phyloP scores from a whole-genome alignment of 2,797 vertebrate species.

The Liparis tanakae region DNA sequence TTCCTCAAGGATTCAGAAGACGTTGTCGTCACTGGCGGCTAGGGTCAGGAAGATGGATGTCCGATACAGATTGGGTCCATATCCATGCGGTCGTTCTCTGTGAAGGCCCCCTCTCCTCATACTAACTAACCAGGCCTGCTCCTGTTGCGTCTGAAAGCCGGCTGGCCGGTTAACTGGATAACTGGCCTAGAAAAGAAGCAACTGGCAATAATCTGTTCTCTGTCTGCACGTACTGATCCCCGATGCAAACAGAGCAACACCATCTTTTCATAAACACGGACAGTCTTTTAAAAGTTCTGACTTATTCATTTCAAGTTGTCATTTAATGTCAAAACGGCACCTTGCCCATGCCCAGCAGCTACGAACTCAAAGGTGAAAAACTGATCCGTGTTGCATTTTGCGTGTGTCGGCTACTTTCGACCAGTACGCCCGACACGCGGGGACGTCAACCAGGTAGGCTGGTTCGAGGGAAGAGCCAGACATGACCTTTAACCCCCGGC shows the following conservation, averaged over 20 bases:
- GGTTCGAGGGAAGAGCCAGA: constrained; percentile 20
- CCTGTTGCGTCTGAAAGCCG: constrained; percentile 50
- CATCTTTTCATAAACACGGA: constrained; percentile 14
- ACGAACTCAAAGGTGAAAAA: background rate
- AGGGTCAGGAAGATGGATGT: constrained; percentile 34
- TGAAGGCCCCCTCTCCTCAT: constrained; percentile 14
- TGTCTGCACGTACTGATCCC: constrained; percentile 36
- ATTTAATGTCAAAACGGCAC: constrained; percentile 11
- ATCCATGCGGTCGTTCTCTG: constrained; percentile 35
- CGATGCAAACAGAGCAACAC: constrained; percentile 20
- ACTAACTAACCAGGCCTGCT: constrained; percentile 32
- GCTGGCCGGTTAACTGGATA: constrained; percentile 25
- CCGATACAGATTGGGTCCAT: constrained; percentile 21
- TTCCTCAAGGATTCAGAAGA: constrained; percentile 26
- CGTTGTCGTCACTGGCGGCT: constrained; percentile 32
- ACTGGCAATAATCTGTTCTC: constrained; percentile 54
- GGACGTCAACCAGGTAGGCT: constrained; percentile 25
- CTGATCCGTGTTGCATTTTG: constrained; percentile 9
- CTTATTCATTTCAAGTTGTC: constrained; percentile 13
- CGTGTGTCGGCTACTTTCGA: constrained; percentile 24
- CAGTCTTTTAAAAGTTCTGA: background rate
- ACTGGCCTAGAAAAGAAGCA: constrained; percentile 67
- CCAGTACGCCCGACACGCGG: constrained; percentile 11
- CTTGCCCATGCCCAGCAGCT: background rate
- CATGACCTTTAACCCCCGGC: constrained; percentile 34